Evolutionary conservation across 2,888 invertebrate genomes (phyloP), one percentile per base, ranked within the genome.

Genomic region (Tineola bisselliella): DNA sequence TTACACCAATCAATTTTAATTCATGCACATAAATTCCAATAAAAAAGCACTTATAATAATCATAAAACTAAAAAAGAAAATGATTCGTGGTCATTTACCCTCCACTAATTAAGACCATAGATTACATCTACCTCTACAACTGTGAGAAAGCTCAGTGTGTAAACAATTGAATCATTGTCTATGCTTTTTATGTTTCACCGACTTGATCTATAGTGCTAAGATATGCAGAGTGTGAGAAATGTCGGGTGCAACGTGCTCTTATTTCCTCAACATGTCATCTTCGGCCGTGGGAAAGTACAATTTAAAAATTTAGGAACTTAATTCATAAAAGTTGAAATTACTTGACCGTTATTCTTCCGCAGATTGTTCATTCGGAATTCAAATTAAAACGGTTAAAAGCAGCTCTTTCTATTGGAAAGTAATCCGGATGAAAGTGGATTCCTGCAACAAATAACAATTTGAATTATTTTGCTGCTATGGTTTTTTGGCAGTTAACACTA

Each of bases 151-250:
- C 57, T 18, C 78, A 70, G 72, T 80, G 81, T 79, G 78, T 77
- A 79, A 81, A 86, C 86, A 87, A 87, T 86, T 78, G 84, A 74
- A 81, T 81, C 84, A 86, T 86, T 86, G 87, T 86, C 79, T 84
- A 68, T 70, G 70, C 74, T 77, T 84, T 83, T 86, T 81, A 77
- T 74, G 76, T 78, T 79, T 76, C 76, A 72, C 77, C 77, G 72
- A 74, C 75, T 84, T 84, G 86, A 86, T 86, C 81, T 86, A 87
- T 84, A 84, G 79, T 70, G 77, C 71, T 75, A 72, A 84, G 84
- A 87, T 87, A 86, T 86, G 86, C 86, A 86, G 84, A 86, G 84
- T 84, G 86, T 86, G 87, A 78, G 86, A 86, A 82, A 67, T 68
- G 70, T 71, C 67, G 69, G 70, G 67, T 70, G 67, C 59, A 31